phyloP scores from a whole-genome alignment of 2,888 invertebrate genomes.

The Megalurothrips usitatus region DNA sequence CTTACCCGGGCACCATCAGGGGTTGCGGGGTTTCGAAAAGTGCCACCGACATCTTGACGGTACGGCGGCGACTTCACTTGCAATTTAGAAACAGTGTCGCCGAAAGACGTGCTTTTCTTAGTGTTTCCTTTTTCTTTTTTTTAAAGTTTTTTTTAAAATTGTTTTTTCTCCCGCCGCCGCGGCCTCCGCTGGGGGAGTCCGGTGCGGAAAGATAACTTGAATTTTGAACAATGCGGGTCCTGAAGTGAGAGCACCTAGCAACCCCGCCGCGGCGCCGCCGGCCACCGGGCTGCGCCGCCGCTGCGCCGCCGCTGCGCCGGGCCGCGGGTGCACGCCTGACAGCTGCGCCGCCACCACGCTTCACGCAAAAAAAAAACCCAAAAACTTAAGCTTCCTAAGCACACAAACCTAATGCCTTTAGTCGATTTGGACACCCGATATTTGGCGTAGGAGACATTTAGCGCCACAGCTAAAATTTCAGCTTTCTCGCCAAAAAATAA shows the following conservation, averaged over 20 bases:
- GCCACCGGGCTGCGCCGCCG: too few species aligned
- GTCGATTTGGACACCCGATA: too few species aligned
- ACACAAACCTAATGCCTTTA: too few species aligned
- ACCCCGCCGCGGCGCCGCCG: neutral
- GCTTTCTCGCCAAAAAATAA: too few species aligned
- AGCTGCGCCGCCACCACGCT: too few species aligned
- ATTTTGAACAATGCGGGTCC: slow-evolving; percentile 20
- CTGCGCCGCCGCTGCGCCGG: neutral
- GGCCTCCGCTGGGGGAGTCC: neutral
- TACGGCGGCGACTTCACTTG: slow-evolving; percentile 12
- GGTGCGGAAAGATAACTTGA: slow-evolving; percentile 13
- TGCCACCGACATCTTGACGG: slow-evolving; percentile 3
- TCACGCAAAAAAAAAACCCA: too few species aligned
- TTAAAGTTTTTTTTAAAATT: neutral
- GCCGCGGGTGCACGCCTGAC: neutral
- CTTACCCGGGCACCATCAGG: neutral
- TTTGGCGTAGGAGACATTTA: too few species aligned
- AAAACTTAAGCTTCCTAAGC: too few species aligned
- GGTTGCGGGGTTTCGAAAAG: slow-evolving; percentile 4
- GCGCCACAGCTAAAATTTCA: too few species aligned
- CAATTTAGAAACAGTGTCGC: neutral
- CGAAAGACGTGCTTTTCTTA: neutral
- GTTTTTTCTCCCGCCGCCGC: neutral
- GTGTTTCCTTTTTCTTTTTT: neutral
- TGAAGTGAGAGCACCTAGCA: neutral